These are phyloP conservation scores for Callipepla californica DNA, from an alignment of 2,113 vertebrate species.

Conservation along the genomic window DNA sequence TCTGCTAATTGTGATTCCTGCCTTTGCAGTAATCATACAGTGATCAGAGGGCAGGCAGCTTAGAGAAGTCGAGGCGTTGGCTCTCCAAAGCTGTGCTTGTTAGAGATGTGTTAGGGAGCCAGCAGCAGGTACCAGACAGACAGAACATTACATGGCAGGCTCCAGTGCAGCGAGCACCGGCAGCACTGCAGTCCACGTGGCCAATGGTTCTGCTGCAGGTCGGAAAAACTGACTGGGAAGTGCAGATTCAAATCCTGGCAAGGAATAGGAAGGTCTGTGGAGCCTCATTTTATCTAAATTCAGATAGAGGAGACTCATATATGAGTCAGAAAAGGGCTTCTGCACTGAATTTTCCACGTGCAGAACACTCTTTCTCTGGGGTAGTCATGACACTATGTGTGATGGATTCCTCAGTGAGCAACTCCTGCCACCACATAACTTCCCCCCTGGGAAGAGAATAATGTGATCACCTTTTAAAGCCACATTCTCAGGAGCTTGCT, in stretches of 20 bases:
- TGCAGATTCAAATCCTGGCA: not conserved
- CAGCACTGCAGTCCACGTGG: not conserved
- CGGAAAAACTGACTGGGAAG: not conserved
- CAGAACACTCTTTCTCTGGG: not conserved
- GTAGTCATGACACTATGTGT: no score
- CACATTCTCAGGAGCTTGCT: not conserved
- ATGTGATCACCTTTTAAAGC: not conserved
- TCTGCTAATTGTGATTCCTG: no score
- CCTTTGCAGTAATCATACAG: not conserved
- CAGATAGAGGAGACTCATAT: fast-evolving
- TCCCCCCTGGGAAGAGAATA: not conserved
- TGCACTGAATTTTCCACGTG: fast-evolving
- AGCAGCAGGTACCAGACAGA: not conserved
- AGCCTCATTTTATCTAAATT: not conserved
- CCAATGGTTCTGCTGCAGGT: not conserved
- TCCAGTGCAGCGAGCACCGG: not conserved
- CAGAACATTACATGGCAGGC: not conserved
- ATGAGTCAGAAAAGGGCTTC: fast-evolving
- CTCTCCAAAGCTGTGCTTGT: fast-evolving
- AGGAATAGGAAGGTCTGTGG: no score
- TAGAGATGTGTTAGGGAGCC: not conserved
- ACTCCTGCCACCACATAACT: not conserved
- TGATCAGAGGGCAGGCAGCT: not conserved
- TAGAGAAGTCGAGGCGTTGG: not conserved
- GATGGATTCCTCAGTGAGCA: not conserved